Percentiles rank a stretch among this genome's conserved stretches.
phyloP scores from a whole-genome alignment of 2,888 invertebrate genomes.

The Julus scanicus region DNA sequence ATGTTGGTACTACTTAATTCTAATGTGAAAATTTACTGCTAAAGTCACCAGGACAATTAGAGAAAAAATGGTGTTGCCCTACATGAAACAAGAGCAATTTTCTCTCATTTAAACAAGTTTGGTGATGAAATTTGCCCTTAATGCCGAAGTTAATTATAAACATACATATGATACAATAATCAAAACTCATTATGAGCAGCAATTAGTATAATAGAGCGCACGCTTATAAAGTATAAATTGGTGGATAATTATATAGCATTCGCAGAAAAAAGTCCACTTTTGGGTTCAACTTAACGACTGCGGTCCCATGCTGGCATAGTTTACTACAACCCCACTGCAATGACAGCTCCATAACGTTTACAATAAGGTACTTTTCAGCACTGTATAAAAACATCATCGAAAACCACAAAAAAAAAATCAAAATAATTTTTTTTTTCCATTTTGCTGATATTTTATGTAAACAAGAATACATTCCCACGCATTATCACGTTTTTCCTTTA shows the following conservation, averaged over 20 bases:
- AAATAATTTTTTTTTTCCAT: background rate
- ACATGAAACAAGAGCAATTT: constrained; percentile 8
- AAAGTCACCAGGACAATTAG: background rate
- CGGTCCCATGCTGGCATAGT: too few relatives aligned
- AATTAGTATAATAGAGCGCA: constrained; percentile 6
- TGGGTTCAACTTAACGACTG: background rate
- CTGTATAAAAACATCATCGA: too few relatives aligned
- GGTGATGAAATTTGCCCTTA: background rate
- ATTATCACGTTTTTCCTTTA: too few relatives aligned
- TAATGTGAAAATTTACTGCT: background rate
- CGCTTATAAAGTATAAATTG: background rate
- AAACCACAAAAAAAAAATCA: background rate
- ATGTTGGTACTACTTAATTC: background rate
- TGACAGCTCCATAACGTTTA: too few relatives aligned
- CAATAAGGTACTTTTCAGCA: too few relatives aligned
- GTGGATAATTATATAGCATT: background rate
- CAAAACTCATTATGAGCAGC: constrained; percentile 1
- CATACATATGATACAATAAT: background rate
- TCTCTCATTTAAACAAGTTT: background rate
- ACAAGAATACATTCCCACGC: background rate
- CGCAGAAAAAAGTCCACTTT: background rate
- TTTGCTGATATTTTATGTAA: too few relatives aligned
- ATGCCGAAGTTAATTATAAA: background rate
- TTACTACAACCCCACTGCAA: too few relatives aligned
- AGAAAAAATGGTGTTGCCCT: background rate